Base-by-base conservation (phyloP, 2,113 vertebrate genomes). In the Pachyramphus minor region DNA sequence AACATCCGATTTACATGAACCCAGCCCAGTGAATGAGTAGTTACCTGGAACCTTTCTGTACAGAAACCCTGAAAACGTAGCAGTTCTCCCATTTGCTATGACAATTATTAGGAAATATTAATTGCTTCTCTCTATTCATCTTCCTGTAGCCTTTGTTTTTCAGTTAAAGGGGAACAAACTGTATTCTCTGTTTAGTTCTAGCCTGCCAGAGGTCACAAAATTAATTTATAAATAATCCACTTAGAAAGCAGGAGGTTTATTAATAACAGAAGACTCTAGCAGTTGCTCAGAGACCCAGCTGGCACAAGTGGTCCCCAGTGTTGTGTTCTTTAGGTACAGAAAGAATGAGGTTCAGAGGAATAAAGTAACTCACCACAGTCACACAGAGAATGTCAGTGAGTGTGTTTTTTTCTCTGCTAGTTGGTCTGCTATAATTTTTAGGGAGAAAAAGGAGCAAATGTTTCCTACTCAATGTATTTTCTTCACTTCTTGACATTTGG, bases 1-100 rank as follows among this genome's bases (percentile, higher is more conserved):
- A 93, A 90, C 90, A 93, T 90, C 95, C 16, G 16, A 93, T 96
- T 97, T 96, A 93, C 89, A 93, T 93, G 96, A 96, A 77, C 84
- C 96, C 93, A 90, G 63, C 92, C 91, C 79, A 0, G 7, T 76
- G 95, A 94, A 95, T 93, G 95, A 95, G 89, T 91, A 64, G 90
- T 73, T 93, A 97, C 96, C 95, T 96, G 94, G 93, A 92, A 93
- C 95, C 89, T 96, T 75, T 76, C 88, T 88, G 68, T 16, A 17
- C 89, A 91, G 89, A 95, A 92, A 88, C 75, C 39, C 93, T 1
- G 8, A 96, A 94, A 93, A 89, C 3, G 0, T 60, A 88, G 63
- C 16, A 4, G 50, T 67, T 93, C 63, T 90, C 73, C 76, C 81
- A 77, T 91, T 94, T 88, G 49, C 14, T 5, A 1, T 83, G 89